phyloP scores from a whole-genome alignment of 2,797 vertebrate species.

The Arnoldichthys spilopterus region DNA sequence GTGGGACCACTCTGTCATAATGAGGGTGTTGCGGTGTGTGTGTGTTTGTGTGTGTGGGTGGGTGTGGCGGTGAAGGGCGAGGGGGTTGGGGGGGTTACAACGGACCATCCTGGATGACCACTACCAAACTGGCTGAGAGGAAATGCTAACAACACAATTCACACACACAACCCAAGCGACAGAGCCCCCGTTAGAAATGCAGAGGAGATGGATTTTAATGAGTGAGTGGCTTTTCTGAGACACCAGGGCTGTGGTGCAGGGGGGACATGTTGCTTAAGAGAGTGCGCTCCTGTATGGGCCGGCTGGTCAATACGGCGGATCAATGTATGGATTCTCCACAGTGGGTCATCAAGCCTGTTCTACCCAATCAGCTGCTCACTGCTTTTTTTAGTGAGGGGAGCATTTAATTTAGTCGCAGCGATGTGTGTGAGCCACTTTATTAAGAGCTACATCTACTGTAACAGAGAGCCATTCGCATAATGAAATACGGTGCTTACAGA shows the following conservation, averaged over 20 bases:
- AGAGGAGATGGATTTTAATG: background rate
- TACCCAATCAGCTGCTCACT: constrained; percentile 58
- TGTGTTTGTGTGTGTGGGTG: no score
- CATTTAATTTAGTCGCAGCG: constrained; percentile 56
- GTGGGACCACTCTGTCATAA: no score
- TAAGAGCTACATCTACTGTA: constrained; percentile 46
- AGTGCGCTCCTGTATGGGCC: constrained; percentile 54
- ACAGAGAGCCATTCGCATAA: constrained; percentile 21
- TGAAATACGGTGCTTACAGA: background rate
- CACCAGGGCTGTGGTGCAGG: background rate
- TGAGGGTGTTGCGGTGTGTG: no score
- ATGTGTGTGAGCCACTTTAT: constrained; percentile 58
- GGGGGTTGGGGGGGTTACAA: no score
- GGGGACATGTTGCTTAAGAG: constrained; percentile 21
- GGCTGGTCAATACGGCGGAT: constrained; percentile 67
- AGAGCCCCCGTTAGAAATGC: background rate
- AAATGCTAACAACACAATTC: background rate
- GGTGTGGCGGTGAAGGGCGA: no score
- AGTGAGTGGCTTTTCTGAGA: background rate
- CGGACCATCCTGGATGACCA: background rate
- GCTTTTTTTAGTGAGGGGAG: constrained; percentile 56
- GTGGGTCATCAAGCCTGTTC: constrained; percentile 60
- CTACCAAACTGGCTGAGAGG: background rate
- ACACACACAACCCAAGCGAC: background rate
- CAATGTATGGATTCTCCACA: constrained; percentile 69